Evolutionary conservation across 2,797 vertebrate species (phyloP), one percentile per base, ranked within the genome.

Genomic region (Xiphorhynchus erythropygius): DNA sequence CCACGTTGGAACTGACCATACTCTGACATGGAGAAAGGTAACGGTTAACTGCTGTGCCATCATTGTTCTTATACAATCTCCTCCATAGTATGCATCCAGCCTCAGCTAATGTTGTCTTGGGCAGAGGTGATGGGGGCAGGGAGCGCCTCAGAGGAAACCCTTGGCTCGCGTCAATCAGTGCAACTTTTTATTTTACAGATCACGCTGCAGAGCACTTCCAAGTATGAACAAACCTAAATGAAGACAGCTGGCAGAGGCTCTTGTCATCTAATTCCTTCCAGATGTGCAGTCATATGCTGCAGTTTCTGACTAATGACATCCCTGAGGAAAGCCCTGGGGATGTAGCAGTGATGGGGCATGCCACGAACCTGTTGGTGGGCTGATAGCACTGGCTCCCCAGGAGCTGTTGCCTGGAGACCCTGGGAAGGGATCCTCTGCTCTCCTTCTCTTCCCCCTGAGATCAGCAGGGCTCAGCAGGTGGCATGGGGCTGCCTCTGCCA

Each of bases 171-270:
- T 97, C 96, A 97, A 91, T 97, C 95, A 94, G 84, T 46, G 2
- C 79, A 94, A 88, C 93, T 92, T 96, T 96, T 92, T 96, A 84
- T 96, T 95, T 96, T 84, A 94, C 96, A 89, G 85, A 96, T 95
- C 93, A 93, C 14, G 63, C 95, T 78, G 91, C 76, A 90, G 53
- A 75, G 70, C 0, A 1, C 92, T 96, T 95, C 94, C 92, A 96
- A 96, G 87, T 95, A 91, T 95, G 97, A 97, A 93, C 89, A 96
- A 97, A 93, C 70, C 88, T 94, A 96, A 96, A 91, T 4, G 91
- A 93, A 96, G 89, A 91, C 96, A 97, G 96, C 94, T 97, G 96
- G 94, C 95, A 93, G 78, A 91, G 85, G 64, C 81, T 96, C 83
- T 90, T 74, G 41, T 94, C 87, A 92, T 95, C 89, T 97, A 96